Percentiles rank a stretch among this genome's conserved stretches.
Evolutionary conservation across 2,888 invertebrate genomes (phyloP).

Genomic region (Leptura quadrifasciata): DNA sequence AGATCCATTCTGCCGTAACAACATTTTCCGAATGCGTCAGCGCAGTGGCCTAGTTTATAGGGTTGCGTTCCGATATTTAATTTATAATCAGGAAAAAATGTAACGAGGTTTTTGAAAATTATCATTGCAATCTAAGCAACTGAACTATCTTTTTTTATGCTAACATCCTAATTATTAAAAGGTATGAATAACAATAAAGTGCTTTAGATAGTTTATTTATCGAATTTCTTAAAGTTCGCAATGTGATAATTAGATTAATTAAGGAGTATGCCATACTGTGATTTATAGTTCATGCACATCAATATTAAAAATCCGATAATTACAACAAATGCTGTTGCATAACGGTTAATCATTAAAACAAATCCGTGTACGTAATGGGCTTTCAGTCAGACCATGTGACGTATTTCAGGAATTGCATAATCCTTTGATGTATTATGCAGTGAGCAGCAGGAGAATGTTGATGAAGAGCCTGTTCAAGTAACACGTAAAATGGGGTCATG

Average conservation of each 20-base stretch:
- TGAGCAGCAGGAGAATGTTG: neutral
- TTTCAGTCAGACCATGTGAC: neutral
- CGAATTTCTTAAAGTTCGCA: neutral
- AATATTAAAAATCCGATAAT: neutral
- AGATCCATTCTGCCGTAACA: too few relatives aligned
- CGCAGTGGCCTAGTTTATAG: too few relatives aligned
- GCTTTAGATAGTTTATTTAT: neutral
- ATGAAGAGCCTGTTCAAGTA: neutral
- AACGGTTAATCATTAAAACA: neutral
- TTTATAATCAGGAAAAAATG: too few relatives aligned
- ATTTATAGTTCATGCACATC: neutral
- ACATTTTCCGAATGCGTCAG: too few relatives aligned
- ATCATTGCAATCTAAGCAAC: too few relatives aligned
- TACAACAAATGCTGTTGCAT: neutral
- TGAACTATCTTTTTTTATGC: too few relatives aligned
- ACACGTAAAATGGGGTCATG: neutral
- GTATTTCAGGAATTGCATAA: constrained; percentile 6
- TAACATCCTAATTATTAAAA: too few relatives aligned
- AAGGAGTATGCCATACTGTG: neutral
- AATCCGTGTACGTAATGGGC: neutral
- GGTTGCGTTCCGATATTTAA: too few relatives aligned
- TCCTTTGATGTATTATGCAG: constrained; percentile 2
- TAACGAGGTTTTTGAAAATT: too few relatives aligned
- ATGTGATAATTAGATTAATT: neutral
- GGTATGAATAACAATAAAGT: too few relatives aligned